Percentiles rank a stretch among this genome's conserved stretches.
phyloP scores from a whole-genome alignment of 1,140 invertebrate genomes.

The Orius insidiosus region DNA sequence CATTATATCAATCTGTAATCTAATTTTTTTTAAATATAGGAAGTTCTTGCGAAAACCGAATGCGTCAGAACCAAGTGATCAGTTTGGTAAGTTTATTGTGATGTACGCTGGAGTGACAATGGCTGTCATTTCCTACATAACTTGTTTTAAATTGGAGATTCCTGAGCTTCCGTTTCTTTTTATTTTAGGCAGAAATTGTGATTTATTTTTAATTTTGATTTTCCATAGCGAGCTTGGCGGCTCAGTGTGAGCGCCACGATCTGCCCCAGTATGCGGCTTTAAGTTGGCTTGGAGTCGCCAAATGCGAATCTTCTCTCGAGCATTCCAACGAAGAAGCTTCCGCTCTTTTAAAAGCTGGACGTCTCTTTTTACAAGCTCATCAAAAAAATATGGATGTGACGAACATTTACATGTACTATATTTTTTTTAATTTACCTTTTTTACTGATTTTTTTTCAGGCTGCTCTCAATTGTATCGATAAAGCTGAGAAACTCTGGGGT shows the following conservation, averaged over 20 bases:
- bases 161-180: too few species aligned
- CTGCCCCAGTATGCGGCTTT: conserved; percentile 59
- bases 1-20: too few species aligned
- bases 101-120: too few species aligned
- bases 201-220: too few species aligned
- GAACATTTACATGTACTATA: conserved; percentile 51
- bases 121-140: too few species aligned
- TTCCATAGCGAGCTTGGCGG: conserved; percentile 39
- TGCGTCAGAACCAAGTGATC: conserved; percentile 49
- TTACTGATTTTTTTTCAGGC: conserved; percentile 34
- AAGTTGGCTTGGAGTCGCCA: conserved; percentile 52
- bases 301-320: conserved; percentile 56
- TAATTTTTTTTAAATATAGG: conserved; percentile 34
- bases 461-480: conserved; percentile 49
- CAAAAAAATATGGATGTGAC: conserved; percentile 38
- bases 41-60: conserved; percentile 59
- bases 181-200: too few species aligned
- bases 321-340: conserved; percentile 52
- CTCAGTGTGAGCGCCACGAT: conserved; percentile 52
- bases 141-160: too few species aligned
- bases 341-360: conserved; percentile 47
- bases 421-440: not conserved
- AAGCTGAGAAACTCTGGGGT: conserved; percentile 32
- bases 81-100: conserved; percentile 36
- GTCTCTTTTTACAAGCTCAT: conserved; percentile 56